phyloP scores from a whole-genome alignment of 92 coral and sea anemone species.

The Epizoanthus stellaris region DNA sequence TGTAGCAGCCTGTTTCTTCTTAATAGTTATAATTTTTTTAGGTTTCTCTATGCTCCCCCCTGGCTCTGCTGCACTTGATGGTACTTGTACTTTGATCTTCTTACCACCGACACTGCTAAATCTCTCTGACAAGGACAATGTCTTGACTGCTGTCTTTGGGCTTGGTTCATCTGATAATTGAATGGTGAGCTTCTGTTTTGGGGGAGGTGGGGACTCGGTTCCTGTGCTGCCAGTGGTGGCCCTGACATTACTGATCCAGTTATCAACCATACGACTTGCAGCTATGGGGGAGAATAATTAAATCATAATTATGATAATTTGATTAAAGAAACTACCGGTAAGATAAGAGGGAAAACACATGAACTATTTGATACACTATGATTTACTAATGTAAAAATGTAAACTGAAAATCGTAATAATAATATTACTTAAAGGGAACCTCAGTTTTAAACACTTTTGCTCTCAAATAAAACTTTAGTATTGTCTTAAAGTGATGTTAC shows the following conservation, averaged over 20 bases:
- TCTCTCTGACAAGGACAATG: conserved; percentile 59
- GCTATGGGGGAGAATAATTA: conserved; percentile 39
- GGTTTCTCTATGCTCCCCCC: conserved; percentile 38
- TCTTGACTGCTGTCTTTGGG: conserved; percentile 33
- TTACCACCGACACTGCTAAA: conserved; percentile 57
- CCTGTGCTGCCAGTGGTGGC: conserved; percentile 54
- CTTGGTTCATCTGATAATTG: conserved; percentile 49
- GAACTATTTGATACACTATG: too few relatives aligned
- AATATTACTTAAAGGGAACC: too few relatives aligned
- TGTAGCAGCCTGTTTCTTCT: conserved; percentile 65
- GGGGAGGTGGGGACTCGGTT: conserved; percentile 38
- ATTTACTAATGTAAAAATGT: too few relatives aligned
- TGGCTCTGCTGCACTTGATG: conserved; percentile 15
- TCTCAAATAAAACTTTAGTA: too few relatives aligned
- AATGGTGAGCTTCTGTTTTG: conserved; percentile 57
- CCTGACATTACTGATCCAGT: conserved; percentile 79
- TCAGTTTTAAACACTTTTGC: too few relatives aligned
- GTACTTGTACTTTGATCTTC: conserved; percentile 24
- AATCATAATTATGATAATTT: not conserved
- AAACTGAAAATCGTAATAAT: too few relatives aligned
- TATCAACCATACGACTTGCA: conserved; percentile 89
- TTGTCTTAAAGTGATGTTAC: too few relatives aligned
- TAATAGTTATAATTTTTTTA: conserved; percentile 42
- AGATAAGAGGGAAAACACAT: too few relatives aligned
- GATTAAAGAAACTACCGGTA: not conserved